These are phyloP conservation scores for Phthorimaea operculella DNA, from an alignment of 1,140 invertebrate genomes.

Conservation along the genomic window DNA sequence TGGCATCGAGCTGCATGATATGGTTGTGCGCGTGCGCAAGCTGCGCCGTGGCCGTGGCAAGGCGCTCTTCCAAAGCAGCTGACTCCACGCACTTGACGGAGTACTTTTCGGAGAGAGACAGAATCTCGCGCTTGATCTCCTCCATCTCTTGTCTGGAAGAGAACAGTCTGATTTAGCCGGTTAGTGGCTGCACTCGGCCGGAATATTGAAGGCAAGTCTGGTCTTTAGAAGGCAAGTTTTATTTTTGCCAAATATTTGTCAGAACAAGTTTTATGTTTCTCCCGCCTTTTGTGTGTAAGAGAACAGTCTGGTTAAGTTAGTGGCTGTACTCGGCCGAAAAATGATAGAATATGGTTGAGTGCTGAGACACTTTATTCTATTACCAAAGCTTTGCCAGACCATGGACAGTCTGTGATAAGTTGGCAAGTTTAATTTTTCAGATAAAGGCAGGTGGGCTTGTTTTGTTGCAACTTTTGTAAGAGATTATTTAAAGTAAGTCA, in stretches of 20 bases:
- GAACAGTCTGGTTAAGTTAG: not conserved
- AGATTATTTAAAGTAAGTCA: too few species aligned
- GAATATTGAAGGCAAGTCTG: too few species aligned
- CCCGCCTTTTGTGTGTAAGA: constrained; percentile 82
- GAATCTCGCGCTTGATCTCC: constrained; percentile 85
- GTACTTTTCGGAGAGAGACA: constrained; percentile 90
- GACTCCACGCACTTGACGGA: constrained; percentile 93
- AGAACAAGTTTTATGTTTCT: constrained; percentile 86
- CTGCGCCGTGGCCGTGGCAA: constrained; percentile 80
- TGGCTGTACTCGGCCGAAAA: too few species aligned
- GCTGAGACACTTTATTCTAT: too few species aligned
- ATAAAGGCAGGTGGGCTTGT: too few species aligned
- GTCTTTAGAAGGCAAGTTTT: too few species aligned
- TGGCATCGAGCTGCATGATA: constrained; percentile 80
- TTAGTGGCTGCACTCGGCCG: too few species aligned
- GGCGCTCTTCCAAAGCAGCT: constrained; percentile 85
- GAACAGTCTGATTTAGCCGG: not conserved
- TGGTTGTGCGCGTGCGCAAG: constrained; percentile 83
- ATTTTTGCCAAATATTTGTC: constrained; percentile 89
- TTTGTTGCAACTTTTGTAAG: too few species aligned
- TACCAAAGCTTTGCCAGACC: too few species aligned
- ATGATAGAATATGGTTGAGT: too few species aligned
- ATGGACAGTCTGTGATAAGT: too few species aligned
- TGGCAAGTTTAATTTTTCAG: too few species aligned
- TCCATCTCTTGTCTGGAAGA: constrained; percentile 81